Evolutionary conservation across 2,113 vertebrate genomes (phyloP), one percentile per base, ranked within the genome.

Genomic region (Cottus gobio): DNA sequence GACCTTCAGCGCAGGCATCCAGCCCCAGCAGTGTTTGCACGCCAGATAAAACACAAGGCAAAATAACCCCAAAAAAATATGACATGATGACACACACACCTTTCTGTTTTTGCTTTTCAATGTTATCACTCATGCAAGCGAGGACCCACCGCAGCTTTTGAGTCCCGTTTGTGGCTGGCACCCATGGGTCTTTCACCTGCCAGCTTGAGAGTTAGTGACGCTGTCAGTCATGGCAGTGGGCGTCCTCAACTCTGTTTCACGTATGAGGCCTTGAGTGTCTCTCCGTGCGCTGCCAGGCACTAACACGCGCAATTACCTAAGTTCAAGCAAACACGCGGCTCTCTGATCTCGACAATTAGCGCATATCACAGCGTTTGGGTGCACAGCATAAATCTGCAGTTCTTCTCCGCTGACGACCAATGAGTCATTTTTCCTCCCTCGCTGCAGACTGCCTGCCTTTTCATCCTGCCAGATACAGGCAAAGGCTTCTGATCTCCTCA

Each of bases 401-500:
- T 82, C 64, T 83, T 73, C 94, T 96, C 72, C 93, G 87, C 95
- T 77, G 89, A 96, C 94, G 95, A 95, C 94, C 92, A 93, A 93
- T 92, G 94, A 96, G 94, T 95, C 93, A 93, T 80, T 71, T 24
- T 74, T 70, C 67, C 63, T 52, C 95, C 93, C 95, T 95, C 93
- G 85, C 88, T 95, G 94, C 95, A 65, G 44, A 94, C 92, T 94
- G 95, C 94, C 94, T 94, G 95, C 90, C 92, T 94, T 94, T 96
- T 96, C 95, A 96, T 96, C 94, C 96, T 95, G 91, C 92, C 95
- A 95, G 94, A 96, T 94, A 95, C 86, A 93, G 94, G 95, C 95
- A 94, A 64, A 95, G 93, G 75, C 87, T 96, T 95, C 95, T 96
- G 96, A 97, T 97, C 96, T 97, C 95, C 96, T 96, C 93, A 94